Evolutionary conservation across 2,113 vertebrate genomes (phyloP).

Genomic region (Ploceus nigricollis): DNA sequence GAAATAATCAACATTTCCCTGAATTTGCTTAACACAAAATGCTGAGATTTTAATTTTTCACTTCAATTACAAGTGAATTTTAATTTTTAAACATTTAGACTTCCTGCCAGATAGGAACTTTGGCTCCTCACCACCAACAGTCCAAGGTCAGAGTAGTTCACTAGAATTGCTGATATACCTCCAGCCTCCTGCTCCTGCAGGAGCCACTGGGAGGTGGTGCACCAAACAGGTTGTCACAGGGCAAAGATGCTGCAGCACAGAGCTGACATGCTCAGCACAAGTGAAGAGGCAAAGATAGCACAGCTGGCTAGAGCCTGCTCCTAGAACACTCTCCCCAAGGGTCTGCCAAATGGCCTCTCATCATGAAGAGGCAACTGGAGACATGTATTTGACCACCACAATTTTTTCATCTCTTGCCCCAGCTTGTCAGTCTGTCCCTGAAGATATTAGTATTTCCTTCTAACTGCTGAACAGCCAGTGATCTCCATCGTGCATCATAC

Average conservation of each 20-base stretch:
- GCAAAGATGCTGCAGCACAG: background rate
- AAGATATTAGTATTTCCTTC: background rate
- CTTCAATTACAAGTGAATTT: background rate
- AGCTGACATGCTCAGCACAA: background rate
- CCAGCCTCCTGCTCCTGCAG: background rate
- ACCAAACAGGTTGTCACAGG: background rate
- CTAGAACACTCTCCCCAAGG: background rate
- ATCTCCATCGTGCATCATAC: background rate
- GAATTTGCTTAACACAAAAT: background rate
- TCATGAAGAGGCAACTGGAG: background rate
- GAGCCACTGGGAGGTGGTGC: background rate
- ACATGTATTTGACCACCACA: background rate
- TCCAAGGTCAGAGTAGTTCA: background rate
- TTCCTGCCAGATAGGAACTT: background rate
- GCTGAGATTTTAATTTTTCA: background rate
- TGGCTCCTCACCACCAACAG: background rate
- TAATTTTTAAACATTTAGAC: background rate
- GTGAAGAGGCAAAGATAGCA: background rate
- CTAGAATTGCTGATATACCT: background rate
- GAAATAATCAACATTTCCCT: background rate
- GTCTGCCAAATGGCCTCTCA: background rate
- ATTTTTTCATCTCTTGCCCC: background rate
- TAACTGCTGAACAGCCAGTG: background rate
- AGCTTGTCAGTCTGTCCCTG: background rate
- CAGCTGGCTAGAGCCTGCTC: background rate